Conservation (phyloP, 2,888 invertebrate species). For the Drosophila ustulata region DNA sequence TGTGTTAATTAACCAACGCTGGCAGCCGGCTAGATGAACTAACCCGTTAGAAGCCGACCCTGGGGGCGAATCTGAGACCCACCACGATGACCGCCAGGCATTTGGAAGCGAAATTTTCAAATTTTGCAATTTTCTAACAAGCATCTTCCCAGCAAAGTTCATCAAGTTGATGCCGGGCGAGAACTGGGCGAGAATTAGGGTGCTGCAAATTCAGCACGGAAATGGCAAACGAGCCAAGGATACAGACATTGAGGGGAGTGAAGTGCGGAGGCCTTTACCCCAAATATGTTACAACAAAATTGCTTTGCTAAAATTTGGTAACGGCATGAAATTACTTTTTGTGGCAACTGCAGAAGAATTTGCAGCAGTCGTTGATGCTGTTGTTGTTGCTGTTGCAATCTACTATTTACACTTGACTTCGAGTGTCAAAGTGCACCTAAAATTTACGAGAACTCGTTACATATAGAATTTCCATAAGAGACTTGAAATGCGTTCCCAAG, state of each 20-base stretch:
- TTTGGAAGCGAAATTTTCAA: constrained; percentile 43
- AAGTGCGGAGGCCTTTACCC: background rate
- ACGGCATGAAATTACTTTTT: constrained; percentile 61
- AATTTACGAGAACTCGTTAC: background rate
- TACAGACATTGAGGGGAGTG: background rate
- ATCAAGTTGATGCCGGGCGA: constrained; percentile 36
- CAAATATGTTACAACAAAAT: constrained; percentile 65
- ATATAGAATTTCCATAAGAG: constrained; percentile 5
- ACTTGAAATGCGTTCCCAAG: constrained; percentile 3
- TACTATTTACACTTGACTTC: constrained; percentile 31
- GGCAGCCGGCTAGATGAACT: constrained; percentile 28
- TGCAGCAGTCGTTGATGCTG: constrained; percentile 16
- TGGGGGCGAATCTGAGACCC: constrained; percentile 2
- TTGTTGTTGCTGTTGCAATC: constrained; percentile 21
- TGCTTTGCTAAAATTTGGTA: constrained; percentile 52
- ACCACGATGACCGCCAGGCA: constrained; percentile 41
- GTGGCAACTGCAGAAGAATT: constrained; percentile 34
- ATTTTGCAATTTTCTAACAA: constrained; percentile 49
- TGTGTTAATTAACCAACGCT: constrained; percentile 56
- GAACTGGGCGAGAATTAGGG: background rate
- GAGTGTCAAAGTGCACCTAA: constrained; percentile 46
- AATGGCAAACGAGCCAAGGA: constrained; percentile 41
- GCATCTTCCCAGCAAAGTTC: constrained; percentile 31
- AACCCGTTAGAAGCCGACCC: constrained; percentile 6
- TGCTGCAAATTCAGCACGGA: constrained; percentile 30